Evolutionary conservation across 2,888 invertebrate genomes (phyloP), one percentile per base, ranked within the genome.

Genomic region (Scotopteryx bipunctaria): DNA sequence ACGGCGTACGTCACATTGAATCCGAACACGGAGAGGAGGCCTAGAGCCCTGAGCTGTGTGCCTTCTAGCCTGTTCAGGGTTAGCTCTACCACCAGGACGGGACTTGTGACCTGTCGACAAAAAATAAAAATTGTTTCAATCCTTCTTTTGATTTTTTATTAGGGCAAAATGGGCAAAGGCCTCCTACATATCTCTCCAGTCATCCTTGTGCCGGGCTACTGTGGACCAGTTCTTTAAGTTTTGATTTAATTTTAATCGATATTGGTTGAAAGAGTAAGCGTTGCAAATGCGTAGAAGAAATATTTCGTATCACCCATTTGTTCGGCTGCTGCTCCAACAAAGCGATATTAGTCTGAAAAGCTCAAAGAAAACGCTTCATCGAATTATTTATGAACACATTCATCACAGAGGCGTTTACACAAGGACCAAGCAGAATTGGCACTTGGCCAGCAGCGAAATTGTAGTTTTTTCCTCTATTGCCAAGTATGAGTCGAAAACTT

Each of bases 1-100:
- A 97, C 94, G 74, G 97, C 96, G 78, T 97, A 98, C 16, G 97
- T 98, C 67, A 97, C 94, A 86, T 98, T 98, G 88, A 98, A 97
- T 8, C 98, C 98, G 75, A 95, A 97, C 29, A 97, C 96, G 57
- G 97, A 94, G 55, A 97, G 90, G 19, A 97, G 91, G 46, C 94
- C 93, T 58, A 96, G 86, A 0, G 96, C 97, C 3, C 98, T 91
- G 48, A 97, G 89, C 83, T 98, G 97, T 19, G 95, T 95, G 5
- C 96, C 95, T 74, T 96, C 95, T 53, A 95, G 85, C 15, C 93
- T 90, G 63, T 93, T 91, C 67, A 97, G 91, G 32, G 92, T 88
- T 67, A 98, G 93, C 60, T 95, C 95, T 57, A 98, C 92, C 49
- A 96, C 95, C 57, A 97, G 86, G 63, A 94, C 96, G 43, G 95